These are phyloP conservation scores for Muscidifurax raptorellus DNA, from an alignment of 1,140 invertebrate genomes.

Conservation along the genomic window DNA sequence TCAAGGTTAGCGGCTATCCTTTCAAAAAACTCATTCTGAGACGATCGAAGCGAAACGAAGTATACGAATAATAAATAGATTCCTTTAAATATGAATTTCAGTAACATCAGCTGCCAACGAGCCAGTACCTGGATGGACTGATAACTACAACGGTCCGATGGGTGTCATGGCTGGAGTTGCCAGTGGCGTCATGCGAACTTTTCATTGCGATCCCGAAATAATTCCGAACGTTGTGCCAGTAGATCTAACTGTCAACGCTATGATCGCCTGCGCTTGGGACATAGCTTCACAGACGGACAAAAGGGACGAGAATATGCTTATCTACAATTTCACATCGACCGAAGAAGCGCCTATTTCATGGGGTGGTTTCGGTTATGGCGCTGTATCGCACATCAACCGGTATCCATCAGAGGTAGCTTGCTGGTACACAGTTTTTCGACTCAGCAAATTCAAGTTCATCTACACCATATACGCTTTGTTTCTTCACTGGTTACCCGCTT, in stretches of 20 bases:
- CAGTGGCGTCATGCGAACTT: background rate
- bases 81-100: too few relatives aligned
- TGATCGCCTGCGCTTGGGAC: background rate
- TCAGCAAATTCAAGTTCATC: conserved; percentile 75
- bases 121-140: background rate
- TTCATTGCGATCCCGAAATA: background rate
- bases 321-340: conserved; percentile 84
- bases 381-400: conserved; percentile 70
- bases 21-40: too few relatives aligned
- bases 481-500: conserved; percentile 79
- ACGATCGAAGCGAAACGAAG: too few relatives aligned
- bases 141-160: background rate
- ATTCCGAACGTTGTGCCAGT: background rate
- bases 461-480: conserved; percentile 75
- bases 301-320: conserved; percentile 72
- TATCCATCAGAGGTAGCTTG: conserved; percentile 76
- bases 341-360: conserved; percentile 80
- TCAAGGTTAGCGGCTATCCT: too few relatives aligned
- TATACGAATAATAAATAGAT: too few relatives aligned
- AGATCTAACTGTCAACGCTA: background rate
- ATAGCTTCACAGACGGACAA: background rate
- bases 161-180: background rate
- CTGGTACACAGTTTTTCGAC: conserved; percentile 76
- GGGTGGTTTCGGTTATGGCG: conserved; percentile 76
- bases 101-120: background rate